Base-by-base conservation (phyloP, 2,797 vertebrate genomes). In the Chaenodraco wilsoni region DNA sequence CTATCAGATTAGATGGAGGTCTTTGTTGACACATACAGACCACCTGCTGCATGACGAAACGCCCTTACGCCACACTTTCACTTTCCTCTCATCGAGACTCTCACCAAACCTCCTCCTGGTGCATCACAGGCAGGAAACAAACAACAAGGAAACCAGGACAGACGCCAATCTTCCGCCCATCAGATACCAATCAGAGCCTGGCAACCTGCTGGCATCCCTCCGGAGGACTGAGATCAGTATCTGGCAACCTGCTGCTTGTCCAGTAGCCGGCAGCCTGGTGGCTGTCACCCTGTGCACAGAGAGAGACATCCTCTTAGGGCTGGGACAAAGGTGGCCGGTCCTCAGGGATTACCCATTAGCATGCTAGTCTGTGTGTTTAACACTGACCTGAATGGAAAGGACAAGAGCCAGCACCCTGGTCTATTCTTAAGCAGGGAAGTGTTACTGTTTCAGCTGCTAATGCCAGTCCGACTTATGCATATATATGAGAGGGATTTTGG, bases 321-420 rank as follows among this genome's bases (percentile, higher is more conserved):
- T 66, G 83, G 85, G 88, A 93, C 92, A 93, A 94, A 94, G 91
- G 92, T 93, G 87, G 84, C 83, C 11, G 80, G 88, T 93, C 91
- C 92, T 90, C 81, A 87, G 93, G 92, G 92, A 93, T 94, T 94
- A 93, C 49, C 91, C 90, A 93, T 93, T 94, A 94, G 92, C 90
- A 93, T 94, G 89, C 91, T 90, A 88, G 88, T 91, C 89, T 91
- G 90, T 93, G 92, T 93, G 91, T 92, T 94, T 92, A 93, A 92
- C 87, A 88, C 90, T 90, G 89, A 88, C 68, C 90, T 93, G 88
- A 93, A 93, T 91, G 89, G 87, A 81, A 68, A 79, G 90, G 90
- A 92, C 93, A 93, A 93, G 91, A 91, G 90, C 79, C 90, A 88
- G 87, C 73, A 80, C 74, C 91, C 86, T 21, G n/a, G 74, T 51